A percentile compares a stretch with the other conserved stretches of the same genome.
Conservation (phyloP, 2,113 vertebrate species). For the Hemiprocne comata region DNA sequence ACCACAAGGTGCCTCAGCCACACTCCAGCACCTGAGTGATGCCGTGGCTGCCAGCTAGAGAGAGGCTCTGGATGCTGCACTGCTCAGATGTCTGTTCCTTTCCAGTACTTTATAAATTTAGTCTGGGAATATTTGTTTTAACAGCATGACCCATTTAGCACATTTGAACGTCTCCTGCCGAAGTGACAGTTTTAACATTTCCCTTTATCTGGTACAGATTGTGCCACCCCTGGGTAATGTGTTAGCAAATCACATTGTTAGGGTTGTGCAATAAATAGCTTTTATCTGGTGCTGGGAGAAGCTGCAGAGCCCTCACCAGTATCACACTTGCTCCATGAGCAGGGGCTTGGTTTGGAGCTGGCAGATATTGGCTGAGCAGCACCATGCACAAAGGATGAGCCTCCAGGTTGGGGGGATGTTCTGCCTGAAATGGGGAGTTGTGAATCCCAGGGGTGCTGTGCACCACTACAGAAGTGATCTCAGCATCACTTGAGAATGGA, state of each 20-base stretch:
- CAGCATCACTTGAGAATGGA: neutral
- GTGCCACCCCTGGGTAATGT: conserved; percentile 29
- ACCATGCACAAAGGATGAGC: neutral
- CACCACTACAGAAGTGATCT: neutral
- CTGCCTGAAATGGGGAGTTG: neutral
- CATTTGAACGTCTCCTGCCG: neutral
- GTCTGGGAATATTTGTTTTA: conserved; percentile 7
- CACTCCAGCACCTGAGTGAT: accelerated
- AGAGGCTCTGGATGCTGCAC: neutral
- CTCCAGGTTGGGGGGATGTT: neutral
- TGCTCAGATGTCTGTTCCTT: neutral
- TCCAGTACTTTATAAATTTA: neutral
- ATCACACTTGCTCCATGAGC: accelerated
- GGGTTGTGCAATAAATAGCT: neutral
- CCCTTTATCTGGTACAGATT: conserved; percentile 8
- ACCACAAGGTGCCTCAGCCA: neutral
- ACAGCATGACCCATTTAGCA: neutral
- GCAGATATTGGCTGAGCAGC: neutral
- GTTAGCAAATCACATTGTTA: conserved; percentile 11
- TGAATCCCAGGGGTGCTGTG: neutral
- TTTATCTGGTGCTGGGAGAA: neutral
- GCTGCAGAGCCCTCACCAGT: accelerated
- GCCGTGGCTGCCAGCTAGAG: accelerated
- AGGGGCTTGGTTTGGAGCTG: accelerated
- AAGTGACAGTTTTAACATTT: conserved; percentile 49